Evolutionary conservation across 2,113 vertebrate species (phyloP).

Genomic region (Ursus arctos): DNA sequence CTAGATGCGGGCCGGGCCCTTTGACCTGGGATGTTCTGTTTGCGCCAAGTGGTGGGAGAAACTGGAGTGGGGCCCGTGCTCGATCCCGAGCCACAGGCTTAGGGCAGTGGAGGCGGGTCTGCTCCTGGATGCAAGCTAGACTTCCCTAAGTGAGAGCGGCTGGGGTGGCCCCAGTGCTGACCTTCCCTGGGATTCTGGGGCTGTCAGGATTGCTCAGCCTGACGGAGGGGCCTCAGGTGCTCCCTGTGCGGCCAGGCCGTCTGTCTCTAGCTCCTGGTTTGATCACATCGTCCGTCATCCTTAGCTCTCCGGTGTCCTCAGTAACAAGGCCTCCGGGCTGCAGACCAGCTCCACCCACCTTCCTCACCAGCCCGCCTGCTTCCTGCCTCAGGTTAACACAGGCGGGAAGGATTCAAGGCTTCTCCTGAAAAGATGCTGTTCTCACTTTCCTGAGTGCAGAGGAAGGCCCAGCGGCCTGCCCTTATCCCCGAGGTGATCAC

Average conservation of each 20-base stretch:
- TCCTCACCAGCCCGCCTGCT: too few species aligned
- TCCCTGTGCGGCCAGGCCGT: too few species aligned
- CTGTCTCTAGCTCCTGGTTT: not conserved
- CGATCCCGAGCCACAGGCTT: too few species aligned
- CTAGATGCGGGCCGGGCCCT: not conserved
- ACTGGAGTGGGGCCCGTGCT: not conserved
- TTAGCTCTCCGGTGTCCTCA: not conserved
- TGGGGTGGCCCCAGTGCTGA: not conserved
- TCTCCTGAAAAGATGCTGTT: accelerated
- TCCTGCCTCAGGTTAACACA: too few species aligned
- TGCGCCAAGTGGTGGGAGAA: not conserved
- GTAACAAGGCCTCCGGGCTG: not conserved
- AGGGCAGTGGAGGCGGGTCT: accelerated
- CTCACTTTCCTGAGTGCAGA: too few species aligned
- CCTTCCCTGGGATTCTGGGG: not conserved
- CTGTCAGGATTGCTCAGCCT: not conserved
- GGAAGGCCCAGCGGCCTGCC: not conserved
- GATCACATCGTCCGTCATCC: accelerated
- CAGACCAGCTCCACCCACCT: too few species aligned
- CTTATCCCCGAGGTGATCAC: too few species aligned
- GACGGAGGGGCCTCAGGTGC: not conserved
- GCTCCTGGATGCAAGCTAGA: not conserved
- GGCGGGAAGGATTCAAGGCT: not conserved
- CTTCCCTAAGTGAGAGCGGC: not conserved
- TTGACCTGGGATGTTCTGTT: not conserved